Evolutionary conservation across 2,113 vertebrate species (phyloP).

Genomic region (Dasyornis broadbenti): DNA sequence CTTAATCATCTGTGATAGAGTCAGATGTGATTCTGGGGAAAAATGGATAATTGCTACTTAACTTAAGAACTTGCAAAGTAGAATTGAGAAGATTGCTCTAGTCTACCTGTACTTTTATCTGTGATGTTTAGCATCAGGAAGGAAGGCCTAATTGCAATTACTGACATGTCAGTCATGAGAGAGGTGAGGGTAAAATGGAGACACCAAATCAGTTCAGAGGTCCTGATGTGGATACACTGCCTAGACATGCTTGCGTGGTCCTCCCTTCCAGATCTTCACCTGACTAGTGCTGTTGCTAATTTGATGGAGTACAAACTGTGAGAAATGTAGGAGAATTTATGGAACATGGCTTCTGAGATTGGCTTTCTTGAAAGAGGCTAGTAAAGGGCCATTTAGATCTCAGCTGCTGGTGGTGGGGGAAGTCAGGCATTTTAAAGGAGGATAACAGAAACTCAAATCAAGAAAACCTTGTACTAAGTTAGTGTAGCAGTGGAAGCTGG

Average conservation of each 20-base stretch:
- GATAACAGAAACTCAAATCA: not conserved
- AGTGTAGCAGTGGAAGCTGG: not conserved
- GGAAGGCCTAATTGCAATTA: not conserved
- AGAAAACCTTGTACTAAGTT: not conserved
- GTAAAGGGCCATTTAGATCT: not conserved
- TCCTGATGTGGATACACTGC: not conserved
- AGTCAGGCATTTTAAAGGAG: not conserved
- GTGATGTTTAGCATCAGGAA: not conserved
- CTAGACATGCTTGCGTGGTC: not conserved
- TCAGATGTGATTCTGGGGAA: not conserved
- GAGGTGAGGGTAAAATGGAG: not conserved
- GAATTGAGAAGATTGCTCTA: not conserved
- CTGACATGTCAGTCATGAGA: not conserved
- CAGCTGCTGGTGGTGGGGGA: not conserved
- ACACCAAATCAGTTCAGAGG: not conserved
- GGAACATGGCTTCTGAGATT: rapidly evolving
- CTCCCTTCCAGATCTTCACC: not conserved
- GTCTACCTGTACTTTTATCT: not conserved
- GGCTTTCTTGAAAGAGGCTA: not conserved
- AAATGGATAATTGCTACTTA: not conserved
- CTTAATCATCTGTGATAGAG: not conserved
- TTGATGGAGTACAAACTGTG: not conserved
- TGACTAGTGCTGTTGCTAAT: not conserved
- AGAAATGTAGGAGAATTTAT: not conserved
- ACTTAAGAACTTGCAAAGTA: not conserved